Base-by-base conservation (phyloP, 2,888 invertebrate species). In the Cheilosia soror region DNA sequence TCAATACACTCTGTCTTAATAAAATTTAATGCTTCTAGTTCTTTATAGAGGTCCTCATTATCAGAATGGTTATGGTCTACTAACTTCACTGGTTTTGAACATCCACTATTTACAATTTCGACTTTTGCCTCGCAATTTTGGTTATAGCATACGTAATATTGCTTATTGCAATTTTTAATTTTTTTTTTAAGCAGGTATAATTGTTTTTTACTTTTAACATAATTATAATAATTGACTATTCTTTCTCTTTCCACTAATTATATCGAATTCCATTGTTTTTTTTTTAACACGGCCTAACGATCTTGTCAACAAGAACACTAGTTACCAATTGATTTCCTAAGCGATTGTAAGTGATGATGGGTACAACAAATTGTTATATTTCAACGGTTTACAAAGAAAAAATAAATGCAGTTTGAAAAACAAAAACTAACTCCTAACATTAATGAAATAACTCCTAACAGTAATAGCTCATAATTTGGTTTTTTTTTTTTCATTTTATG, bases 321-420 rank as follows among this genome's bases (percentile, higher is more conserved):
- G 31, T 55, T 55, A 55, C 55, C 55, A 55, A 55, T 55, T 55
- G 55, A 31, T 55, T 55, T 33, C 55, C 33, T 55, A 55, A 55
- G 55, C 55, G 11, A 31, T 55, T 55, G 31, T 55, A 55, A 55
- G 31, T 55, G 55, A 55, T 31, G 55, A 55, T 55, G 31, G 31
- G 55, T 9, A 20, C 20, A 20, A 20, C 2, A 20, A 20, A 20
- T 20, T 20, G 20, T 20, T 20, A 20, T 20, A 20, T 0, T 20
- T 20, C 2, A 20, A 20, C 20, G 20, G 20, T 20, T 20, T 20
- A 20, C 20, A 20, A 20, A 20, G n/a, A 20, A 20, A 20, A 20
- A 20, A 20, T 20, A n/a, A n/a, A n/a, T n/a, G n/a, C n/a, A n/a
- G n/a, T n/a, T n/a, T n/a, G n/a, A n/a, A n/a, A n/a, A n/a, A n/a